Evolutionary conservation across 2,113 vertebrate genomes (phyloP).

Genomic region (Strix uralensis): DNA sequence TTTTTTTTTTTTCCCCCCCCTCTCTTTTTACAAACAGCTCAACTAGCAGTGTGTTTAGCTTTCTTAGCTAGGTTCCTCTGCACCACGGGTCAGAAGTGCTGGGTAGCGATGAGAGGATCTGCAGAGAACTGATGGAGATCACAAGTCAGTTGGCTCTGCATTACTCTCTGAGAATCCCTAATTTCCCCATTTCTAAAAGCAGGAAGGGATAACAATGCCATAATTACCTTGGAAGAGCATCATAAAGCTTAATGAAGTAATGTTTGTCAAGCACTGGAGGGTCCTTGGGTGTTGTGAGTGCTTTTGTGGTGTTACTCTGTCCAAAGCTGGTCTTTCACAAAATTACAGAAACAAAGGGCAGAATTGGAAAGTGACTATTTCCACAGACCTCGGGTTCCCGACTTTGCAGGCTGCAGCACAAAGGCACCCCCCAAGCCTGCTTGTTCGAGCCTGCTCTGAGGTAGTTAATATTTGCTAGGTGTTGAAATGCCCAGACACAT

Average conservation of each 20-base stretch:
- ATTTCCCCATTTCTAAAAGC: background rate
- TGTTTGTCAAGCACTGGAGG: background rate
- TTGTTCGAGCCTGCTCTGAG: background rate
- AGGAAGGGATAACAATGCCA: background rate
- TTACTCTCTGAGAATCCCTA: background rate
- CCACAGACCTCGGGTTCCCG: background rate
- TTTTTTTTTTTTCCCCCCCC: no score
- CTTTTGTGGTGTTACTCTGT: background rate
- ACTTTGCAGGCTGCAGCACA: background rate
- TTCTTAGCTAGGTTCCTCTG: background rate
- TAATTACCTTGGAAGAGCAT: background rate
- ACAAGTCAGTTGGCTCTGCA: background rate
- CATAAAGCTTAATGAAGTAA: background rate
- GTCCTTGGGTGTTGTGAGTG: background rate
- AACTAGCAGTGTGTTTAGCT: background rate
- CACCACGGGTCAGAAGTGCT: background rate
- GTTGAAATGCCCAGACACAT: conserved; percentile 29
- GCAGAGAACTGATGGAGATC: background rate
- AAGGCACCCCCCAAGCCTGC: background rate
- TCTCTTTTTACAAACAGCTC: background rate
- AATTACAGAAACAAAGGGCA: background rate
- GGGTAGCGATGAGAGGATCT: background rate
- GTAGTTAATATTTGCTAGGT: conserved; percentile 49
- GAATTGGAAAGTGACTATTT: background rate
- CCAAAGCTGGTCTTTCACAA: background rate